A percentile compares a stretch with the other conserved stretches of the same genome.
Conservation (phyloP, 1,140 invertebrate genomes). For the Drosophila rhopaloa region DNA sequence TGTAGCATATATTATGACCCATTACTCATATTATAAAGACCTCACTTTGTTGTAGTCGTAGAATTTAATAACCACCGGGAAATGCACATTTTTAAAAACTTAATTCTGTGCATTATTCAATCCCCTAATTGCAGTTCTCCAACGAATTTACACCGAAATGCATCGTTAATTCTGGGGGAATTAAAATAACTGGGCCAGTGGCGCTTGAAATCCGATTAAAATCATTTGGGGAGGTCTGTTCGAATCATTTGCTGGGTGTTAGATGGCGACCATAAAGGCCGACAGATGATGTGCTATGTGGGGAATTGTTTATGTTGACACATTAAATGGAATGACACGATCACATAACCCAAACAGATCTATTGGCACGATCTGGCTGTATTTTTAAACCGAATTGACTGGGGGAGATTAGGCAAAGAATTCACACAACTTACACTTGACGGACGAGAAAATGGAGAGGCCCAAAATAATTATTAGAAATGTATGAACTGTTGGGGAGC, state of each 20-base stretch:
- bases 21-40: conserved; percentile 6
- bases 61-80: conserved; percentile 4
- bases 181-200: conserved; percentile 82
- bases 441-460: background rate
- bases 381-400: conserved; percentile 13
- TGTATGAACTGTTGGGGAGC: background rate
- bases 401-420: background rate
- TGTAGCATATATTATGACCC: background rate
- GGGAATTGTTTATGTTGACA: conserved; percentile 62
- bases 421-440: conserved; percentile 38
- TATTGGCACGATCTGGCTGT: conserved; percentile 36
- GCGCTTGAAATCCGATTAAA: conserved; percentile 62
- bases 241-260: conserved; percentile 36
- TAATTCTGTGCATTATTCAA: conserved; percentile 3
- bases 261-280: conserved; percentile 9
- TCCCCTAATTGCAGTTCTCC: conserved; percentile 14
- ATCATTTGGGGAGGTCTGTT: conserved; percentile 25
- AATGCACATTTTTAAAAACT: conserved; percentile 11
- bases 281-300: conserved; percentile 1
- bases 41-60: background rate
- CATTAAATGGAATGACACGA: conserved; percentile 42
- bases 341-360: conserved; percentile 38
- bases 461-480: background rate
- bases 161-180: conserved; percentile 59
- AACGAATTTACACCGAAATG: conserved; percentile 51